Base-by-base conservation (phyloP, 2,888 invertebrate genomes). In the Polia nebulosa region DNA sequence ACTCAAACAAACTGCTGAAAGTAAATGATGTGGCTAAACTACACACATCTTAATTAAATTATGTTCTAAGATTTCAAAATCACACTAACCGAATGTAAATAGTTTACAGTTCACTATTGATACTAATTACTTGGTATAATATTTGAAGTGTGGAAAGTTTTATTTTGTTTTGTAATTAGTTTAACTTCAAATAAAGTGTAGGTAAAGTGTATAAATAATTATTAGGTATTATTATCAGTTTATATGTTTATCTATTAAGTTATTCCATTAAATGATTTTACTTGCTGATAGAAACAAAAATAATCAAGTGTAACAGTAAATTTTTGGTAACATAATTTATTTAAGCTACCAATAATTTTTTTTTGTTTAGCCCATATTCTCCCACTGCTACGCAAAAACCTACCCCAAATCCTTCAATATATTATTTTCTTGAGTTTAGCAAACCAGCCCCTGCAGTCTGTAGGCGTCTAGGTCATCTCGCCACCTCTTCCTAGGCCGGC, bases 11-110 rank as follows among this genome's bases (percentile, higher is more conserved):
- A 22, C n/a, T 17, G 44, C 45, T 29, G 44, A 47, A 68, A 25
- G 39, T 53, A 68, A 72, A 29, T 68, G 0, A 75, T 72, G 39
- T 41, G 52, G 58, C 47, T 39, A 32, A 52, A 66, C 34, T 25
- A 25, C 7, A 34, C 57, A 39, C 11, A 17, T 32, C 15, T 32
- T 39, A 44, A 39, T 45, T 29, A 51, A 49, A 36, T 73, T 74
- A 65, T 57, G 45, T 22, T 32, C 44, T 44, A 20, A 45, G 11
- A 36, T 52, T 58, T 68, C 52, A 34, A 52, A 39, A 29, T 17
- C 0, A 20, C 3, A 29, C 11, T 17, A 13, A 70, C 6, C 2
- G 0, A 41, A n/a, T 27, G 22, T 66, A 34, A 53, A 55, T 53
- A 32, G 13, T 32, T 52, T 9, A 22, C n/a, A 36, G 20, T 41